Evolutionary conservation across 2,797 vertebrate species (phyloP).

Genomic region (Scomberomorus guttatus): DNA sequence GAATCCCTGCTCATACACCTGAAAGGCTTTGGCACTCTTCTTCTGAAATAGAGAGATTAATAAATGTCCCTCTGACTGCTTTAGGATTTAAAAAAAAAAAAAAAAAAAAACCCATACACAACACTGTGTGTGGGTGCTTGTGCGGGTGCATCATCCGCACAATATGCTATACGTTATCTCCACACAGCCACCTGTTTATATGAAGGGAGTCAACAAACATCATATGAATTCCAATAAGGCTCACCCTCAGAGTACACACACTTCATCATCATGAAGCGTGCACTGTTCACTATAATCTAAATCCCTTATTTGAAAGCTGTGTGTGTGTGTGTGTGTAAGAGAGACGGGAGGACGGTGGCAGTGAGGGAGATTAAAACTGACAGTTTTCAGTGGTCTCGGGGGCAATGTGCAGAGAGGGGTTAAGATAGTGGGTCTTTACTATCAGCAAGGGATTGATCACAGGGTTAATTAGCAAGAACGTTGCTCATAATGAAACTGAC

Average conservation of each 20-base stretch:
- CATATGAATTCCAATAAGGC: slow-evolving; percentile 82
- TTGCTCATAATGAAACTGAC: slow-evolving; percentile 44
- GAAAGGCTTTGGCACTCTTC: slow-evolving; percentile 59
- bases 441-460: slow-evolving; percentile 56
- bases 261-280: slow-evolving; percentile 68
- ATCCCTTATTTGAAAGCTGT: slow-evolving; percentile 76
- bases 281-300: slow-evolving; percentile 80
- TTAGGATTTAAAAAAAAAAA: slow-evolving; percentile 57
- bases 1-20: slow-evolving; percentile 70
- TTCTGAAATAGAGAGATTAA: slow-evolving; percentile 80
- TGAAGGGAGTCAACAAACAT: slow-evolving; percentile 81
- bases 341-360: slow-evolving; percentile 43
- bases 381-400: slow-evolving; percentile 65
- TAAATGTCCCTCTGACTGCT: slow-evolving; percentile 73
- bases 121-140: neutral
- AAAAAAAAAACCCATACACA: slow-evolving; percentile 19
- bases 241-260: slow-evolving; percentile 70
- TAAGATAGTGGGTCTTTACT: slow-evolving; percentile 60
- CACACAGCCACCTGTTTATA: slow-evolving; percentile 84
- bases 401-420: slow-evolving; percentile 59
- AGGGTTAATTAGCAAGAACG: slow-evolving; percentile 67
- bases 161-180: slow-evolving; percentile 76
- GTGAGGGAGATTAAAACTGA: slow-evolving; percentile 72
- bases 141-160: slow-evolving; percentile 52
- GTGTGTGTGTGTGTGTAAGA: slow-evolving; percentile 29